Evolutionary conservation across 2,888 invertebrate species (phyloP), one percentile per base, ranked within the genome.

Genomic region (Agrochola lota): DNA sequence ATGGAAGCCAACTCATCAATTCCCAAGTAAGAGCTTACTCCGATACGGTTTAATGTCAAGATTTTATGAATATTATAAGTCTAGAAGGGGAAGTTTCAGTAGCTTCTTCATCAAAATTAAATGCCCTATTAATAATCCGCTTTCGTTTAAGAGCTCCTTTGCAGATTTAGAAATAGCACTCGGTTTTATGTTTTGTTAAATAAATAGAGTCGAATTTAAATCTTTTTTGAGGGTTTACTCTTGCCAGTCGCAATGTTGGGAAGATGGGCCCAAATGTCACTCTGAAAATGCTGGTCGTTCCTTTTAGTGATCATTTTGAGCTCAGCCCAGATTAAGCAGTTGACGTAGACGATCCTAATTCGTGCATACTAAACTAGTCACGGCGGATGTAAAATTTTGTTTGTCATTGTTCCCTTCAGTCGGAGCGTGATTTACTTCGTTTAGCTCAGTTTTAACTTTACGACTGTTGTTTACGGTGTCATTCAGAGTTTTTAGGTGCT

Each of bases 361-460:
- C 26, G 43, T 62, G 52, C 74, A 57, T 30, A 68, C 26, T 60
- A 74, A 60, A 55, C 57, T 70, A 79, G 66, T 74, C 80, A 66
- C 52, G 49, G 57, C 55, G 49, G 12, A 62, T 55, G 55, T 30
- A 60, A 71, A 60, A 30, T 62, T 68, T 76, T 63, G 71, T 66
- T 76, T 64, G 69, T 71, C 76, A 68, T 70, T 85, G 74, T 78
- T 73, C 55, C n/a, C 57, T 55, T 60, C 75, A 71, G 64, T 15
- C 30, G 69, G 80, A 74, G 74, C 85, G 86, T 85, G 85, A 84
- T 86, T 83, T 83, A 80, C 84, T 74, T 72, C 74, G 77, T 83
- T 85, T 64, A 80, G 52, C 72, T 74, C 64, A 30, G 80, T 84
- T 84, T 86, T 72, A 86, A 84, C 74, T 83, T 86, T 80, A 86